Conservation (phyloP, 2,113 vertebrate genomes). For the Trichomycterus rosablanca region DNA sequence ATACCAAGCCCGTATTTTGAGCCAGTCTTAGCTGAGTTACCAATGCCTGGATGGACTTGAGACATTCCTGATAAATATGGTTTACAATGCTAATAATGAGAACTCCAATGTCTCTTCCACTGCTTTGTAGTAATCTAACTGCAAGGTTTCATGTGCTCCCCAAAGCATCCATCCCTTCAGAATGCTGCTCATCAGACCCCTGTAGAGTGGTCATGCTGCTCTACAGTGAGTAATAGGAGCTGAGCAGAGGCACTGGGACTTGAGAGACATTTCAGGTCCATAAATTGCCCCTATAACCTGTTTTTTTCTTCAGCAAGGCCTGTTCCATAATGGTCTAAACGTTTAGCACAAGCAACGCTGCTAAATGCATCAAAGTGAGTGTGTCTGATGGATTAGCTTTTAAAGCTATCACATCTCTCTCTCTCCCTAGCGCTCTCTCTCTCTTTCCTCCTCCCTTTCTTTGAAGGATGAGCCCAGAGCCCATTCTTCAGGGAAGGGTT, state of each 20-base stretch:
- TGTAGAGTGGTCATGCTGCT: conserved; percentile 17
- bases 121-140: not conserved
- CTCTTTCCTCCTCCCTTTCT: not conserved
- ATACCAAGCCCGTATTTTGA: too few relatives aligned
- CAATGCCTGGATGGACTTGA: too few relatives aligned
- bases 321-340: conserved; percentile 61
- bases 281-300: conserved; percentile 70
- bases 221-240: conserved; percentile 32
- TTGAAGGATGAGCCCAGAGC: conserved; percentile 64
- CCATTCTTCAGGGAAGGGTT: conserved; percentile 48
- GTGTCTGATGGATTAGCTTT: conserved; percentile 69
- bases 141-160: not conserved
- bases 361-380: conserved; percentile 60
- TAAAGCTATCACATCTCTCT: conserved; percentile 63
- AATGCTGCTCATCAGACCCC: conserved; percentile 21
- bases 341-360: conserved; percentile 58
- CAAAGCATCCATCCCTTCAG: conserved; percentile 11
- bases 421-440: not conserved
- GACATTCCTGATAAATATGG: too few relatives aligned
- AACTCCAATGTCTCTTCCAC: not conserved
- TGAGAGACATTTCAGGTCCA: conserved; percentile 55
- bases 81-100: not conserved
- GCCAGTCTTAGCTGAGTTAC: too few relatives aligned
- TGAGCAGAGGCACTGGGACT: conserved; percentile 30
- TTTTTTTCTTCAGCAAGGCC: conserved; percentile 59